Base-by-base conservation (phyloP, 2,888 invertebrate genomes). In the Blera fallax region DNA sequence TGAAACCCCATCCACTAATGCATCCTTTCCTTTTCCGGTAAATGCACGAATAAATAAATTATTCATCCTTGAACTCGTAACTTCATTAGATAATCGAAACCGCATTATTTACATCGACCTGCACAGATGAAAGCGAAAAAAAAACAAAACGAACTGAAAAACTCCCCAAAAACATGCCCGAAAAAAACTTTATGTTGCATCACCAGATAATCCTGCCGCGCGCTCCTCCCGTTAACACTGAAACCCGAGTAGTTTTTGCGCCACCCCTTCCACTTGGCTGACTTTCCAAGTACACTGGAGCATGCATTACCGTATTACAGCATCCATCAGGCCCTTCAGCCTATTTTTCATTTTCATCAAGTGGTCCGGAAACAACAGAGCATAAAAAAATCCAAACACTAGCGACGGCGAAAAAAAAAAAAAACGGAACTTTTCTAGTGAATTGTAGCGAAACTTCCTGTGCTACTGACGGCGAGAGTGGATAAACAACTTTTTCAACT, bases 331-430 rank as follows among this genome's bases (percentile, higher is more conserved):
- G 70, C 70, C 65, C 81, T 81, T 76, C 81, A 85, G 81, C 85
- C 85, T 85, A 81, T 85, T 85, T 85, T 85, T 85, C 81, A 85
- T 85, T 85, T 85, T 81, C 85, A 81, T 85, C 85, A 85, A 85
- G 85, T 85, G 81, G 85, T 77, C 85, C 81, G 81, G 80, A 84
- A 84, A 80, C 74, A 62, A 76, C 69, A 74, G 50, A 32, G 58
- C 56, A 80, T 48, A 56, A 58, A 32, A 58, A 58, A 50, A 48
- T 45, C 16, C 24, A 50, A 67, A 67, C 67, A 24, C 29, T 43
- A 52, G 16, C 11, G 14, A 58, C 18, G 32, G 14, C 14, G 67
- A 48, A 52, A 32, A 52, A 72, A 32, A 11, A 56, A 65, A 72
- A 50, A 48, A 64, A 16, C 24, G 10, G 16, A 27, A 73, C 32